These are phyloP conservation scores for Acronicta leporina DNA, from an alignment of 2,888 invertebrate genomes.

Conservation along the genomic window DNA sequence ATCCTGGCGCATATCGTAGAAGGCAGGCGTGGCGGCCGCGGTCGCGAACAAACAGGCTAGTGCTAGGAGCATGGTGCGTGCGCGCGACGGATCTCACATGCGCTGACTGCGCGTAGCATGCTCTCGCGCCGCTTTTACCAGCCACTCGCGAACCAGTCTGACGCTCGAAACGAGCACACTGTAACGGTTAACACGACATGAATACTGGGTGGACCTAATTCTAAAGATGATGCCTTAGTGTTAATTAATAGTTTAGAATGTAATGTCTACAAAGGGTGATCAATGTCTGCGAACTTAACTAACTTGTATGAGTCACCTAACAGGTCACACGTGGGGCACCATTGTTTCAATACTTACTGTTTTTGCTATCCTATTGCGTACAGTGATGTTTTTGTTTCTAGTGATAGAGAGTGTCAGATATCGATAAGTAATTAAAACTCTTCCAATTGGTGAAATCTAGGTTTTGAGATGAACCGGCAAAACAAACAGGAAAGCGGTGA, in stretches of 20 bases:
- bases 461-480: slow-evolving; percentile 21
- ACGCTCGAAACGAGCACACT: slow-evolving; percentile 82
- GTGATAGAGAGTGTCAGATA: slow-evolving; percentile 27
- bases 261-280: slow-evolving; percentile 16
- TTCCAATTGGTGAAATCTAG: slow-evolving; percentile 34
- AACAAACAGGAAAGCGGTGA: slow-evolving; percentile 43
- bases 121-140: slow-evolving; percentile 84
- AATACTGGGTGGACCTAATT: slow-evolving; percentile 61
- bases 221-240: slow-evolving; percentile 52
- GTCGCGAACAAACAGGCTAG: slow-evolving; percentile 68
- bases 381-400: slow-evolving; percentile 21
- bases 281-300: slow-evolving; percentile 17
- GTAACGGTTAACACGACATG: slow-evolving; percentile 84
- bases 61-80: slow-evolving; percentile 78
- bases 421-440: slow-evolving; percentile 13
- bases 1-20: slow-evolving; percentile 93
- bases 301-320: slow-evolving; percentile 8
- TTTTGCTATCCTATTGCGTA: slow-evolving; percentile 1
- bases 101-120: slow-evolving; percentile 74
- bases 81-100: slow-evolving; percentile 66
- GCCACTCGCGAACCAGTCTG: slow-evolving; percentile 81
- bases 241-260: slow-evolving; percentile 44
- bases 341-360: slow-evolving; percentile 9
- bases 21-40: slow-evolving; percentile 62
- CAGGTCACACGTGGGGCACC: slow-evolving; percentile 7